A percentile compares a stretch with the other conserved stretches of the same genome.
These are phyloP conservation scores for Panagrolaimus sp. DNA, from an alignment of 1,140 invertebrate species.

Conservation along the genomic window DNA sequence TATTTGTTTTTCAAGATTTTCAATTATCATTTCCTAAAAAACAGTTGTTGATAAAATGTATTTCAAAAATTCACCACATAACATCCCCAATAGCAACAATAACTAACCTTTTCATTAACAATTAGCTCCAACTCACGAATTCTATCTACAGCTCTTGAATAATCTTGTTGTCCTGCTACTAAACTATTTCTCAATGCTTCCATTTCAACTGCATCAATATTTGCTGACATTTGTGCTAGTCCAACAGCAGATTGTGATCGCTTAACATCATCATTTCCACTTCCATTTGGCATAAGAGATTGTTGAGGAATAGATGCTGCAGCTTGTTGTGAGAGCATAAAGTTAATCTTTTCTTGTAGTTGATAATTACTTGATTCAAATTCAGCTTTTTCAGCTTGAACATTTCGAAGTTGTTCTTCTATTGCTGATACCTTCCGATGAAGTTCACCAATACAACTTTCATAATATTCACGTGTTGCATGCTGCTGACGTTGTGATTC, in stretches of 20 bases:
- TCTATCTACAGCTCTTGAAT: conserved; percentile 9
- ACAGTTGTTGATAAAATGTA: no score
- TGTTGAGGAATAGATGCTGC: background rate
- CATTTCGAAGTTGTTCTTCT: background rate
- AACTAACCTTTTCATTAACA: conserved; percentile 30
- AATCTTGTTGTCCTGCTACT: conserved; percentile 17
- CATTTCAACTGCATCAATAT: conserved; percentile 21
- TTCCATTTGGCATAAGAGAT: no score
- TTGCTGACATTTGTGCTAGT: background rate
- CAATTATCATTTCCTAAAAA: conserved; percentile 28
- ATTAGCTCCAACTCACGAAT: conserved; percentile 19
- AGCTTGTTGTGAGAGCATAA: background rate
- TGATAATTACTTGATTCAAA: conserved; percentile 29
- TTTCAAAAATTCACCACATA: no score
- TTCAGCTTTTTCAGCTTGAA: background rate
- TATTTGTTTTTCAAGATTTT: conserved; percentile 24
- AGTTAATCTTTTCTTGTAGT: conserved; percentile 22
- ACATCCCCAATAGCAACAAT: background rate
- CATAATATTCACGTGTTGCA: background rate
- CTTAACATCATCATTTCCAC: background rate
- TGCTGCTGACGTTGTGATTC: background rate
- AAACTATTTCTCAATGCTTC: conserved; percentile 31
- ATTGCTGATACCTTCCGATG: background rate
- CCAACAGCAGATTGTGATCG: conserved; percentile 3
- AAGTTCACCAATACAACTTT: background rate